Evolutionary conservation across 64 coral and sea anemone genomes (phyloP), one percentile per base, ranked within the genome.

Genomic region (Trachythela sp.): DNA sequence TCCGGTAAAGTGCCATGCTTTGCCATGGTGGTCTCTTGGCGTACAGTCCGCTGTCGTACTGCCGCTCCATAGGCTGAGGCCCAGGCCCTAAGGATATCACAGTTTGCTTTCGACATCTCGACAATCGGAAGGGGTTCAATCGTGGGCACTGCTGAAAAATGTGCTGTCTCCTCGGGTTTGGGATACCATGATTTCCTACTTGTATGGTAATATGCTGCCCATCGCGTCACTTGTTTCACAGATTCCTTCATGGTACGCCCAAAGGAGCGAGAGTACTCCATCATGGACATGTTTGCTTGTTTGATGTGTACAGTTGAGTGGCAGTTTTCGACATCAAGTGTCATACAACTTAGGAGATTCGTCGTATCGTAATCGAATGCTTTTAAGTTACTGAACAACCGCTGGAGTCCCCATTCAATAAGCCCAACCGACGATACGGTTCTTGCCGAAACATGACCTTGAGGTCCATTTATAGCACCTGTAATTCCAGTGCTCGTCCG

Each of bases 381-480:
- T 14, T 22, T 52, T 50, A 89, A 89, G 39, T 89, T 89, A 27
- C 80, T 76, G 42, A 54, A 56, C n/a, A 84, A 36, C 48, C 49
- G 37, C 20, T 54, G 71, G 13, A 84, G 88, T 34, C 32, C 88
- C 88, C 70, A 90, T 84, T 90, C 72, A 39, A 77, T 89, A 13
- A 89, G 30, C 15, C 26, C 8, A n/a, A n/a, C n/a, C n/a, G n/a
- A n/a, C n/a, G n/a, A n/a, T n/a, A 89, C 71, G 5, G 88, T 89
- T 52, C 49, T 48, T 30, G 88, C 88, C 18, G 88, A 72, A 83
- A 89, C 75, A 48, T 89, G 88, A 35, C 88, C 88, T 24, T 89
- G 88, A 35, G 88, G 88, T 22, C 88, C 88, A n/a, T 89, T 89
- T 29, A 89, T 29, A 43, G 70, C 13, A 13, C 36, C 36, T 48